Evolutionary conservation across 1,140 invertebrate species (phyloP), one percentile per base, ranked within the genome.

Genomic region (Heliconius hermathena): DNA sequence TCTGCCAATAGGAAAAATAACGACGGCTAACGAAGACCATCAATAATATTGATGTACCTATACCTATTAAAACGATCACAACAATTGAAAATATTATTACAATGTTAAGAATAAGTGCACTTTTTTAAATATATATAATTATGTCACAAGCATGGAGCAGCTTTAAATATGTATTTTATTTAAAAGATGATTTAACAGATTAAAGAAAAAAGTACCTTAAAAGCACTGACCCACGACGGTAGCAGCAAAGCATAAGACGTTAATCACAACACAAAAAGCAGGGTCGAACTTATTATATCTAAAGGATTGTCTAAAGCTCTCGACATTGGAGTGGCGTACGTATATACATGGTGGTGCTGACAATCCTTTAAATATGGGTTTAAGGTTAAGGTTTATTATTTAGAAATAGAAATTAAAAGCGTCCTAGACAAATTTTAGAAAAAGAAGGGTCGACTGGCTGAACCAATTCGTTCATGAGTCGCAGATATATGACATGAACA

Each of bases 191-290:
- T 86, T 90, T 89, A 88, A 84, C 81, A 85, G 80, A 89, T 92
- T 91, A 90, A 84, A 89, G 79, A 86, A 89, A 85, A 85, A 79
- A 88, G 83, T 94, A 94, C 93, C 93, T 94, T 92, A 75, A 82
- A 93, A 92, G 91, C 91, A 89, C 89, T 91, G 90, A 83, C 91
- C 92, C 92, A 85, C 90, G 87, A 75, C 89, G 89, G 88, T 90
- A 91, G 90, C 91, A 90, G 90, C 88, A 93, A 94, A 94, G 92
- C 93, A 88, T 87, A 90, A 94, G 91, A 92, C 86, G 81, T 85
- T 94, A 94, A 84, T 90, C 81, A 94, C 93, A 93, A 94, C 92
- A 91, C 72, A 86, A 78, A 92, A 93, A 93, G 91, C 90, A 76
- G 87, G 90, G 83, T 88, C 86, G 88, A 85, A 76, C 81, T 79